A percentile compares a stretch with the other conserved stretches of the same genome.
Conservation (phyloP, 1,140 invertebrate genomes). For the Mizuhopecten yessoensis region DNA sequence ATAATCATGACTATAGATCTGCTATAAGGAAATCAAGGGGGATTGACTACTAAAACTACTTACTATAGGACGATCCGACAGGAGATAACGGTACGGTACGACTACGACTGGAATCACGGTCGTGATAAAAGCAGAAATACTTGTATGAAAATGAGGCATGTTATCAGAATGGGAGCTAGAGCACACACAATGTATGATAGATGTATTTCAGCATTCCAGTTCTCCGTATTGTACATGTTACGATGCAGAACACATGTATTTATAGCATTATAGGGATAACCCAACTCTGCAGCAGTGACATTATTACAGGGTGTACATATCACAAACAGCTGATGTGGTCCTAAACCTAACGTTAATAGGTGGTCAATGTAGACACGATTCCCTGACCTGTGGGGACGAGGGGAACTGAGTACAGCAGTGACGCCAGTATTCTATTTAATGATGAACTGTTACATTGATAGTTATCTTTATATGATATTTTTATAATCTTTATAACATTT, state of each 20-base stretch:
- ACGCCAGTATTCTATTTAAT: no score
- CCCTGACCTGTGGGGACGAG: no score
- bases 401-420: no score
- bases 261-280: not conserved
- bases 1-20: not conserved
- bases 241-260: conserved; percentile 10
- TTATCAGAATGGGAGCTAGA: not conserved
- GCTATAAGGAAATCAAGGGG: not conserved
- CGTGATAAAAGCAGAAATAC: not conserved
- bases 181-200: conserved; percentile 30
- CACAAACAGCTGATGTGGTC: no score
- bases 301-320: not conserved
- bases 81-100: not conserved
- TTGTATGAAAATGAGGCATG: conserved; percentile 32
- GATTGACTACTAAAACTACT: not conserved
- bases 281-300: not conserved
- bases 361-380: no score
- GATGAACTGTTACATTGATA: no score
- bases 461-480: no score
- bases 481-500: no score
- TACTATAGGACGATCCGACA: not conserved
- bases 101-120: not conserved
- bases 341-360: no score
- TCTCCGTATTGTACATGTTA: conserved; percentile 34
- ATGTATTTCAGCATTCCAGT: conserved; percentile 32